These are phyloP conservation scores for Athene cunicularia DNA, from an alignment of 2,113 vertebrate species.

Conservation along the genomic window DNA sequence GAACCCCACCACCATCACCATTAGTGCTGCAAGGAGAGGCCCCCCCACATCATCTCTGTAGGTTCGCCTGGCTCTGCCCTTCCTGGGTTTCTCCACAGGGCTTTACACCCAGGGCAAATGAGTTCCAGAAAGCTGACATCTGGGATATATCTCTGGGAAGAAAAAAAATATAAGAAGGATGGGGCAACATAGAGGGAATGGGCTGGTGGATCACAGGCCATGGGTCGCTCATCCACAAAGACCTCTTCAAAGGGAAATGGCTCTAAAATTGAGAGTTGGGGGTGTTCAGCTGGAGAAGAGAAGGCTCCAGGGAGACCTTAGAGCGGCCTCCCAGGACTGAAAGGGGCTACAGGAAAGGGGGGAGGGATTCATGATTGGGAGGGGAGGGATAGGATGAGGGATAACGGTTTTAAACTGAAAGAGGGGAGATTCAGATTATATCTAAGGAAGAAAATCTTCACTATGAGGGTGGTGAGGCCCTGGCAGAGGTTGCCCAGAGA, in stretches of 20 bases:
- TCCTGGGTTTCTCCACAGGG: neutral
- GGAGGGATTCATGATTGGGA: too few relatives aligned
- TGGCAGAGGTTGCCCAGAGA: too few relatives aligned
- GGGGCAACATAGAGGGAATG: fast-evolving
- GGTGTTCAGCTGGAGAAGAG: neutral
- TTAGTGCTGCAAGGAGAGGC: neutral
- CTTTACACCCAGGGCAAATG: neutral
- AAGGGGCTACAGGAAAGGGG: neutral
- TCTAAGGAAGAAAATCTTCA: too few relatives aligned
- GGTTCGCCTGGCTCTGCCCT: neutral
- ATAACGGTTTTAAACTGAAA: too few relatives aligned
- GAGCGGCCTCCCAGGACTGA: neutral
- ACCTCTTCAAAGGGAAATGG: neutral
- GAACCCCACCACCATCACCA: neutral
- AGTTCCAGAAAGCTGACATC: neutral
- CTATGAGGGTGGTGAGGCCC: too few relatives aligned
- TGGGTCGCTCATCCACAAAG: fast-evolving
- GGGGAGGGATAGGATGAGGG: too few relatives aligned
- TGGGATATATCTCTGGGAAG: neutral
- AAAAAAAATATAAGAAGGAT: too few relatives aligned
- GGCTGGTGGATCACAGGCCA: fast-evolving
- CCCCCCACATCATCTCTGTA: neutral
- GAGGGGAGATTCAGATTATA: too few relatives aligned
- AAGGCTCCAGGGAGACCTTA: neutral
- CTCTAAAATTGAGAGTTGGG: neutral